These are phyloP conservation scores for Teleogryllus occipitalis DNA, from an alignment of 1,140 invertebrate species.

Conservation along the genomic window DNA sequence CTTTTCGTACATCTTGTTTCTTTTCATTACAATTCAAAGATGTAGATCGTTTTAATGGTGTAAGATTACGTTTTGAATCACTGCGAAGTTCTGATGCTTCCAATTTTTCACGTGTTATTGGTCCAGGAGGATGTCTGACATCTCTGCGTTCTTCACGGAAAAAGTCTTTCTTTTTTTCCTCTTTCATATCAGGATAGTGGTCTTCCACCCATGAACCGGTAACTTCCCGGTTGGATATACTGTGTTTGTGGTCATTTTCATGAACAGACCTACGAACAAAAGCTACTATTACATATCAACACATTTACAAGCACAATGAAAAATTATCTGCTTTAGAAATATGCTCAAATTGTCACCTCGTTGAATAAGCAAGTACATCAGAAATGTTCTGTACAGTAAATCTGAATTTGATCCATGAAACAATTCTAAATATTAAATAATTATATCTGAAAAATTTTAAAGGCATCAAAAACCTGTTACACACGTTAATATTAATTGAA, in stretches of 20 bases:
- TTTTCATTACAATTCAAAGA: conserved; percentile 14
- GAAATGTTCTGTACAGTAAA: too few species aligned
- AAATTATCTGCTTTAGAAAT: too few species aligned
- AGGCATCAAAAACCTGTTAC: too few species aligned
- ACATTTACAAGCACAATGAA: too few species aligned
- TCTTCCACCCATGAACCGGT: conserved; percentile 21
- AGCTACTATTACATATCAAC: background rate
- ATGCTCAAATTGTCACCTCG: too few species aligned
- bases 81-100: conserved; percentile 48
- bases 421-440: too few species aligned
- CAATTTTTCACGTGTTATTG: conserved; percentile 52
- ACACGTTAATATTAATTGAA: too few species aligned
- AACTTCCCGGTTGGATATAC: conserved; percentile 8
- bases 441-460: too few species aligned
- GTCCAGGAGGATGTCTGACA: conserved; percentile 41
- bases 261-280: conserved; percentile 7
- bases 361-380: too few species aligned
- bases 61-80: conserved; percentile 45
- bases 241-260: conserved; percentile 12
- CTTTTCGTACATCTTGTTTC: conserved; percentile 19
- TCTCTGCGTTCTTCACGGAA: conserved; percentile 32
- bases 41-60: conserved; percentile 41
- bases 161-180: conserved; percentile 34
- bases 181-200: conserved; percentile 18
- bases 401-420: too few species aligned